A percentile compares a stretch with the other conserved stretches of the same genome.
Conservation (phyloP, 1,140 invertebrate genomes). For the Listronotus bonariensis region DNA sequence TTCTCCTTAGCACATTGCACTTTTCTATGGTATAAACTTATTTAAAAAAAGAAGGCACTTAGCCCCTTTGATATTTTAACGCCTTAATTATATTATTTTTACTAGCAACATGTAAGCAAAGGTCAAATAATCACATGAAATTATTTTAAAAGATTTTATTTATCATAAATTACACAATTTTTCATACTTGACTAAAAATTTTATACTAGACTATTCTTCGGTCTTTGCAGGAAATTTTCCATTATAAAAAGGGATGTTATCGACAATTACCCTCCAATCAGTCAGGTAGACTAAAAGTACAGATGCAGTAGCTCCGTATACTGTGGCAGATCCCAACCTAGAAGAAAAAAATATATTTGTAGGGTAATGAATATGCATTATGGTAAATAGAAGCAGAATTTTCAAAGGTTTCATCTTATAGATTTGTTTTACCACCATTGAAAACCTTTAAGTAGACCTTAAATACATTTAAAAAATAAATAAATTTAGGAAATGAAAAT, state of each 20-base stretch:
- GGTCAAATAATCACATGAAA: no score
- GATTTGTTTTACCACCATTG: background rate
- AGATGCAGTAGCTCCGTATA: slow-evolving; percentile 66
- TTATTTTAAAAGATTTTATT: no score
- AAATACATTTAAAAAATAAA: background rate
- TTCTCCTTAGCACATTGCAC: no score
- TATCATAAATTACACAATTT: no score
- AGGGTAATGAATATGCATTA: slow-evolving; percentile 14
- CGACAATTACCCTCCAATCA: slow-evolving; percentile 74
- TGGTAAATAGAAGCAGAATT: background rate
- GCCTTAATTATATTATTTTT: no score
- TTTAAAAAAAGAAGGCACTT: no score
- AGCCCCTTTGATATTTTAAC: no score
- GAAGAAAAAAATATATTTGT: slow-evolving; percentile 37
- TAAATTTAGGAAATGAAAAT: slow-evolving; percentile 9
- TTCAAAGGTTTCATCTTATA: background rate
- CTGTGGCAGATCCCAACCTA: slow-evolving; percentile 63
- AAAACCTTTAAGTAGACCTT: background rate
- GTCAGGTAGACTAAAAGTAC: slow-evolving; percentile 69
- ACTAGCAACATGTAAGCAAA: no score
- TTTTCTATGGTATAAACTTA: no score
- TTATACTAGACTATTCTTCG: no score
- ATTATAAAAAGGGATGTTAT: slow-evolving; percentile 75
- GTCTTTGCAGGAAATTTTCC: slow-evolving; percentile 67
- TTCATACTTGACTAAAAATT: no score